Conservation (phyloP, 2,113 vertebrate genomes). For the Alligator sinensis region DNA sequence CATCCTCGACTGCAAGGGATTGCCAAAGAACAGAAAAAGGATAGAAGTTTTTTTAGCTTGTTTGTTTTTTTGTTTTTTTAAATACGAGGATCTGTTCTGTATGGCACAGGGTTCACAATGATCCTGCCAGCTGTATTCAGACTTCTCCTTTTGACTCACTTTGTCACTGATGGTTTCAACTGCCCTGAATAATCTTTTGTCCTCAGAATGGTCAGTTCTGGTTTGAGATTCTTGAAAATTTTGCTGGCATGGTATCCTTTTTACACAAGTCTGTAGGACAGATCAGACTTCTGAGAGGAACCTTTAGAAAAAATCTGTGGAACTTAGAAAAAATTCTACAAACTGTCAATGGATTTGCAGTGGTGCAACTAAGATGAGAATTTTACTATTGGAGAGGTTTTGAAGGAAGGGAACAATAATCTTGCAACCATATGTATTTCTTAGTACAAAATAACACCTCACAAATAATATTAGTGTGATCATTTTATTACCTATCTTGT, state of each 20-base stretch:
- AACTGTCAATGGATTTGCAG: not conserved
- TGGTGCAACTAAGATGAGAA: not conserved
- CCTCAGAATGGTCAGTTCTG: not conserved
- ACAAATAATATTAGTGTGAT: no score
- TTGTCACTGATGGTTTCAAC: not conserved
- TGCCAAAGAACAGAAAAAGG: no score
- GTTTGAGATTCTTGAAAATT: not conserved
- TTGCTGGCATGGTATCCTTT: not conserved
- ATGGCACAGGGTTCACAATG: not conserved
- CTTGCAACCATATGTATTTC: not conserved
- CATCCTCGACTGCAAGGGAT: no score
- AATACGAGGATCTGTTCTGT: no score
- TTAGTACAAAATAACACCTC: not conserved
- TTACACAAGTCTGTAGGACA: not conserved
- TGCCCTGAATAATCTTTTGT: not conserved
- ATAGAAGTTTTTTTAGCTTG: no score
- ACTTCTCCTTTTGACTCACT: not conserved
- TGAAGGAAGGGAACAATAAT: not conserved
- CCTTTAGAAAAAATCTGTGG: not conserved
- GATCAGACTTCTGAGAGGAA: not conserved
- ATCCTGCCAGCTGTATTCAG: not conserved
- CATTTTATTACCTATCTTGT: no score
- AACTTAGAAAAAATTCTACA: not conserved
- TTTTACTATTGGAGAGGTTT: constrained; percentile 11
- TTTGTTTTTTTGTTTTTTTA: no score